Evolutionary conservation across 2,888 invertebrate species (phyloP).

Genomic region (Sturmia bella): DNA sequence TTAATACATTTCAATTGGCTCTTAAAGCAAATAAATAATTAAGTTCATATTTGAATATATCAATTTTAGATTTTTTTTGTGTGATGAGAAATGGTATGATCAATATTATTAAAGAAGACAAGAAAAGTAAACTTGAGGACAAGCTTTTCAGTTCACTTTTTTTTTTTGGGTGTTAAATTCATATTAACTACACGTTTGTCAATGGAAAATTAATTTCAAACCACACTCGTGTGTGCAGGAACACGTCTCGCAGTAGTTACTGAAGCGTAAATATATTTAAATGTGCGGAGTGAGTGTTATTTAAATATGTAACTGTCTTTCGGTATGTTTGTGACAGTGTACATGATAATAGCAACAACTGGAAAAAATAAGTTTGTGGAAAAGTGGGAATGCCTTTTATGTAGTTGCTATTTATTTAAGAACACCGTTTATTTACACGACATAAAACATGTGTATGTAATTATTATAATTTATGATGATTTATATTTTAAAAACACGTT

Average conservation of each 20-base stretch:
- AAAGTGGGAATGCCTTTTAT: constrained; percentile 15
- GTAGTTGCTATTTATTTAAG: constrained; percentile 43
- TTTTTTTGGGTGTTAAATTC: no score
- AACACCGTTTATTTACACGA: constrained; percentile 60
- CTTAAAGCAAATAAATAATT: no score
- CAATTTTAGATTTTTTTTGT: no score
- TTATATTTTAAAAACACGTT: constrained; percentile 51
- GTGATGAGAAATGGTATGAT: no score
- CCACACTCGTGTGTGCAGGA: background rate
- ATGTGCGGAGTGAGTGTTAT: background rate
- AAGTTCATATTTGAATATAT: no score
- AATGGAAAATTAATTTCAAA: constrained; percentile 6
- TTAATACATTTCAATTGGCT: no score
- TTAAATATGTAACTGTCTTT: constrained; percentile 15
- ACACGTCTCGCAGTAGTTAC: constrained; percentile 1
- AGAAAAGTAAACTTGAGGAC: no score
- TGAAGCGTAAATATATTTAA: no score
- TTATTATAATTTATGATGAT: constrained; percentile 70
- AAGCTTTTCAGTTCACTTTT: no score
- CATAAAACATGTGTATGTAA: constrained; percentile 63
- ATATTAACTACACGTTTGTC: no score
- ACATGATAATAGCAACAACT: background rate
- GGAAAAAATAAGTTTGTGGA: background rate
- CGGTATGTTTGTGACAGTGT: background rate
- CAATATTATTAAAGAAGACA: no score